Evolutionary conservation across 2,797 vertebrate species (phyloP).

Genomic region (Coluber constrictor): DNA sequence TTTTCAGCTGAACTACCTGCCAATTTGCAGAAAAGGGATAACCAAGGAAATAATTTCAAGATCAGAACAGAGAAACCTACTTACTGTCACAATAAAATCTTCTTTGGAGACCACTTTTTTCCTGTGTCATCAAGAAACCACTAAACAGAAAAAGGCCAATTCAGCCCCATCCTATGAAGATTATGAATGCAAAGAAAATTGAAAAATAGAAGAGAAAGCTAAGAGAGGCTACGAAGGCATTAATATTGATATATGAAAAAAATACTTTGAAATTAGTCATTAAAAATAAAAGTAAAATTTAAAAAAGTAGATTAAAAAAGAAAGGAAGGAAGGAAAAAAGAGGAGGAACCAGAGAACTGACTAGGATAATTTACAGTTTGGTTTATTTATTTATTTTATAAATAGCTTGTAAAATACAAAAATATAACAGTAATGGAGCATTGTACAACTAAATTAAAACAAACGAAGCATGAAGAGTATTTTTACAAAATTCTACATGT

Average conservation of each 20-base stretch:
- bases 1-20: not conserved
- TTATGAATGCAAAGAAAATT: not conserved
- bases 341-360: not conserved
- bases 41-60: not conserved
- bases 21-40: not conserved
- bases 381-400: not conserved
- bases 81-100: not conserved
- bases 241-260: not conserved
- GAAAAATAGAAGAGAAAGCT: not conserved
- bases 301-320: not conserved
- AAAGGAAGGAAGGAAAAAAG: not conserved
- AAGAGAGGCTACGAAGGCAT: not conserved
- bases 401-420: not conserved
- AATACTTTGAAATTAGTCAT: not conserved
- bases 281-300: not conserved
- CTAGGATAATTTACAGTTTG: not conserved
- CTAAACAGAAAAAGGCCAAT: not conserved
- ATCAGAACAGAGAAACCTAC: not conserved
- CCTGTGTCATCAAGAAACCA: not conserved
- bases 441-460: not conserved
- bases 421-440: not conserved
- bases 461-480: not conserved
- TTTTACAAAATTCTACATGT: not conserved
- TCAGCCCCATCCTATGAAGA: not conserved
- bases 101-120: not conserved